Conservation (phyloP, 2,113 vertebrate genomes). For the Ia io region DNA sequence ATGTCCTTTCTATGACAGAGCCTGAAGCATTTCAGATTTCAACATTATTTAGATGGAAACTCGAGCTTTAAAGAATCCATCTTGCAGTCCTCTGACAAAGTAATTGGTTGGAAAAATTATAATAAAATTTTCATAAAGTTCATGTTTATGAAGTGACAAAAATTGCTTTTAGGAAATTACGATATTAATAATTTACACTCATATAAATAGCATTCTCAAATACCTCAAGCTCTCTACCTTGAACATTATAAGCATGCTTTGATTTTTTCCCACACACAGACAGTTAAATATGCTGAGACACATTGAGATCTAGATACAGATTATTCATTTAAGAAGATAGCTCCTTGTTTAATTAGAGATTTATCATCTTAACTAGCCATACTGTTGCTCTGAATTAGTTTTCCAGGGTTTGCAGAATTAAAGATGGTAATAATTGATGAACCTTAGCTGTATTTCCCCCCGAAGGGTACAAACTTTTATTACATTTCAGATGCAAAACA, state of each 20-base stretch:
- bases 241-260: slow-evolving; percentile 40
- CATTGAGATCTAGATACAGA: slow-evolving; percentile 61
- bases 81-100: slow-evolving; percentile 59
- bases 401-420: slow-evolving; percentile 75
- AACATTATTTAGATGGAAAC: slow-evolving; percentile 25
- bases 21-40: slow-evolving; percentile 8
- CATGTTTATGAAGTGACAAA: slow-evolving; percentile 75
- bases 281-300: slow-evolving; percentile 58
- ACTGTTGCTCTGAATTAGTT: slow-evolving; percentile 75
- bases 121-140: slow-evolving; percentile 79
- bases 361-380: slow-evolving; percentile 78
- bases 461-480: slow-evolving; percentile 59
- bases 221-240: slow-evolving; percentile 42
- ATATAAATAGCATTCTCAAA: slow-evolving; percentile 66
- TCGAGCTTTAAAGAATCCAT: slow-evolving; percentile 56
- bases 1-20: not conserved
- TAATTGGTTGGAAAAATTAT: slow-evolving; percentile 76
- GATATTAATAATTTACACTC: slow-evolving; percentile 63
- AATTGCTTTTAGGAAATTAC: slow-evolving; percentile 68
- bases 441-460: slow-evolving; percentile 59
- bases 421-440: slow-evolving; percentile 82
- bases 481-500: slow-evolving; percentile 69
- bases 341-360: slow-evolving; percentile 80
- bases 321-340: slow-evolving; percentile 74
- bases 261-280: slow-evolving; percentile 26